Evolutionary conservation across 2,797 vertebrate genomes (phyloP).

Genomic region (Pseudochaenichthys georgianus): DNA sequence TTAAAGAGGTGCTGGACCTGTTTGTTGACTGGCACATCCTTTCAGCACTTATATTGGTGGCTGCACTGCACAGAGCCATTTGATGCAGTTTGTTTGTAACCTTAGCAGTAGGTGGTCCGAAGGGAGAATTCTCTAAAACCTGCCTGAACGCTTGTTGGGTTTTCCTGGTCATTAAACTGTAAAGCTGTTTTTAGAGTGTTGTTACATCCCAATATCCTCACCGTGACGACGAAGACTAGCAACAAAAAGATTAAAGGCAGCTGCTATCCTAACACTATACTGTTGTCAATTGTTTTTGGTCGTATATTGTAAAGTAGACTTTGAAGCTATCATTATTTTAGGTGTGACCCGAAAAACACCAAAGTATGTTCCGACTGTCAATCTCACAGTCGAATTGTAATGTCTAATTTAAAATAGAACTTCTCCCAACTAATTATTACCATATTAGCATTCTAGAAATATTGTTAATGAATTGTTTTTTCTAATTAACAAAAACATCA

Average conservation of each 20-base stretch:
- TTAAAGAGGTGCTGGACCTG: conserved; percentile 69
- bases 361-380: no score
- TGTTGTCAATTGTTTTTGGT: not conserved
- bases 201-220: not conserved
- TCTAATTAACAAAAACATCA: no score
- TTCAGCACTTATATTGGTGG: conserved; percentile 66
- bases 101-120: conserved; percentile 44
- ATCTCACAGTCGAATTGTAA: no score
- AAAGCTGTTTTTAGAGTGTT: conserved; percentile 3
- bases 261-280: not conserved
- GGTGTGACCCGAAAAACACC: no score
- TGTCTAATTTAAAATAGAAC: no score
- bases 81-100: conserved; percentile 70
- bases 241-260: not conserved
- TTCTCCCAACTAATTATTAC: no score
- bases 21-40: conserved; percentile 75
- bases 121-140: conserved; percentile 39
- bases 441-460: no score
- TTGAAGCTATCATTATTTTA: not conserved
- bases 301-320: not conserved
- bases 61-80: conserved; percentile 48
- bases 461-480: no score
- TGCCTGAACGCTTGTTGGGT: conserved; percentile 30
- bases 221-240: not conserved
- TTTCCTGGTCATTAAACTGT: conserved; percentile 13